phyloP scores from a whole-genome alignment of 2,113 vertebrate species.

The Oreochromis niloticus region DNA sequence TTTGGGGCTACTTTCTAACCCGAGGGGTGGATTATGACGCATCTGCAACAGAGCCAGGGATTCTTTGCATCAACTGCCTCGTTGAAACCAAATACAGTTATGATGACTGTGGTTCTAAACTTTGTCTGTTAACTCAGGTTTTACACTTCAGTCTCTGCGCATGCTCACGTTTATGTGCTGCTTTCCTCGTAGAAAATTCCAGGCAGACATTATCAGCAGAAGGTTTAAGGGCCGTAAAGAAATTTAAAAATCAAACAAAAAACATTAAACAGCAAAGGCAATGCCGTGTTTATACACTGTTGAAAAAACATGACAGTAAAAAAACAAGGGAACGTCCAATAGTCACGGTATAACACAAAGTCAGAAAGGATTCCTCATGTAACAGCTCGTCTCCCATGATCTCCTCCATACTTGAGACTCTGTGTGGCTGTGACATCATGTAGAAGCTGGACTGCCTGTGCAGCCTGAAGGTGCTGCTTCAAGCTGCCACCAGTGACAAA shows the following conservation, averaged over 20 bases:
- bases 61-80: fast-evolving
- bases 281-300: fast-evolving
- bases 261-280: background rate
- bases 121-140: background rate
- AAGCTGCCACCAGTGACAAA: background rate
- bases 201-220: background rate
- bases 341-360: fast-evolving
- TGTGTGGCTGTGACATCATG: background rate
- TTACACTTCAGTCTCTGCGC: background rate
- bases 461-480: background rate
- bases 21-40: fast-evolving
- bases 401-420: background rate
- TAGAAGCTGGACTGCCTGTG: fast-evolving
- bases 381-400: fast-evolving
- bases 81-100: background rate
- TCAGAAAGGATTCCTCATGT: background rate
- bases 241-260: fast-evolving
- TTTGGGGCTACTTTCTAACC: background rate
- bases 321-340: background rate
- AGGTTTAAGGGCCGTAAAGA: fast-evolving
- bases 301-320: background rate
- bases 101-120: background rate
- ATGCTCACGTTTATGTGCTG: fast-evolving
- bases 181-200: fast-evolving
- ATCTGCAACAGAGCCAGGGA: fast-evolving